Conservation (phyloP, 2,797 vertebrate species). For the Squalus acanthias region DNA sequence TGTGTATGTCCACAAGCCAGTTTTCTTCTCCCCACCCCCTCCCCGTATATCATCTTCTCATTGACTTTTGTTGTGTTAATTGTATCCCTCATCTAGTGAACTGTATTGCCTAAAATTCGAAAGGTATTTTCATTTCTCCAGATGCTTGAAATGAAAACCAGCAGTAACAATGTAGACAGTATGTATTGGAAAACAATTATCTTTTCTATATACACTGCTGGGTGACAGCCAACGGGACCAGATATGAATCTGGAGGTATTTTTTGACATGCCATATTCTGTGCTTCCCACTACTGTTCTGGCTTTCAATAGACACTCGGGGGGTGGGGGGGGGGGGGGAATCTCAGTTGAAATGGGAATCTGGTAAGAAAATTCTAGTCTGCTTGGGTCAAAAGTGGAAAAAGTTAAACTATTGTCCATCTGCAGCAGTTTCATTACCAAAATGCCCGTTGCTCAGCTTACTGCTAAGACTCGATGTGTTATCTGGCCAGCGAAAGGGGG, state of each 20-base stretch:
- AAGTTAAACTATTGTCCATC: not conserved
- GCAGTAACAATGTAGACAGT: not conserved
- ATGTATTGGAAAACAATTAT: not conserved
- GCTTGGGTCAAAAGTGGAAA: not conserved
- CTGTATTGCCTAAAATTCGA: not conserved
- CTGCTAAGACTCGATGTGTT: not conserved
- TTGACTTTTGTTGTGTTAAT: not conserved
- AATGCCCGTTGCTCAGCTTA: not conserved
- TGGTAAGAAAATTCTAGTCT: not conserved
- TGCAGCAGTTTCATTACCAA: not conserved
- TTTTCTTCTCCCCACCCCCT: not conserved
- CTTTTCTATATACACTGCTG: no score
- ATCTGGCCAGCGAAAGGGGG: not conserved
- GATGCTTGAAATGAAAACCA: not conserved
- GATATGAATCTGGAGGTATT: no score
- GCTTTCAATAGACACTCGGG: not conserved
- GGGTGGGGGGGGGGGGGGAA: no score
- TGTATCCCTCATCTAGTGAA: not conserved
- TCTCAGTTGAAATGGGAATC: not conserved
- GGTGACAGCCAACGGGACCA: no score
- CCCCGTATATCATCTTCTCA: not conserved
- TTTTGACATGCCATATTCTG: not conserved
- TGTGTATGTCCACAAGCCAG: not conserved
- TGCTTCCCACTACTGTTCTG: not conserved
- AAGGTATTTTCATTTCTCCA: not conserved